Conservation (phyloP, 2,888 invertebrate genomes). For the Orthosia gracilis region DNA sequence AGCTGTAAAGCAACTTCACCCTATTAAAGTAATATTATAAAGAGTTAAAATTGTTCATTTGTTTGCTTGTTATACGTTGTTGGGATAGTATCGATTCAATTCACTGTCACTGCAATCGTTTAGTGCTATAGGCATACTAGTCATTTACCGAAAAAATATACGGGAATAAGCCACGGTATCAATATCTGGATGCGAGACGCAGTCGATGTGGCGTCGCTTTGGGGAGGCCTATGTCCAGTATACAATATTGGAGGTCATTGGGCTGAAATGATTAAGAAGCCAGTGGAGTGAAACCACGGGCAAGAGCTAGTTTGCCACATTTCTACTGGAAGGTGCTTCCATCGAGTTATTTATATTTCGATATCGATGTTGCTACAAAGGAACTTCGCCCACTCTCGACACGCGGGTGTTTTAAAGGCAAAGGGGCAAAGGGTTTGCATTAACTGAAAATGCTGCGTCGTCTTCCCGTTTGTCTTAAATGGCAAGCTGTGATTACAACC, state of each 20-base stretch:
- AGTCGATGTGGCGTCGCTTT: no score
- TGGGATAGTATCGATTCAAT: no score
- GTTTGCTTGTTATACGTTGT: not conserved
- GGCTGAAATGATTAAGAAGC: no score
- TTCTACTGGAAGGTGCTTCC: not conserved
- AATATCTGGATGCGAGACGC: no score
- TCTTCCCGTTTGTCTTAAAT: not conserved
- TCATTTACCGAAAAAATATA: no score
- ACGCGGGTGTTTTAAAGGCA: not conserved
- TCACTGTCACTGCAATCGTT: not conserved
- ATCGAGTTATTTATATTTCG: not conserved
- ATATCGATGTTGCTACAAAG: not conserved
- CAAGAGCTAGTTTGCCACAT: not conserved
- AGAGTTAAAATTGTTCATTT: not conserved
- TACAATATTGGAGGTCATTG: no score
- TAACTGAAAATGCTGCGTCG: not conserved
- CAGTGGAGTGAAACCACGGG: no score
- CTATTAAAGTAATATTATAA: not conserved
- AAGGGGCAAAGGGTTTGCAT: not conserved
- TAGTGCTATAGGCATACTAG: not conserved
- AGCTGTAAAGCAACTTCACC: not conserved
- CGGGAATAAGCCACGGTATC: no score
- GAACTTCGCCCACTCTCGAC: not conserved
- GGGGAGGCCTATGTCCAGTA: no score
- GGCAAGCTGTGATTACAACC: no score